phyloP scores from a whole-genome alignment of 1,140 invertebrate genomes.

The Potamilus streckersoni region DNA sequence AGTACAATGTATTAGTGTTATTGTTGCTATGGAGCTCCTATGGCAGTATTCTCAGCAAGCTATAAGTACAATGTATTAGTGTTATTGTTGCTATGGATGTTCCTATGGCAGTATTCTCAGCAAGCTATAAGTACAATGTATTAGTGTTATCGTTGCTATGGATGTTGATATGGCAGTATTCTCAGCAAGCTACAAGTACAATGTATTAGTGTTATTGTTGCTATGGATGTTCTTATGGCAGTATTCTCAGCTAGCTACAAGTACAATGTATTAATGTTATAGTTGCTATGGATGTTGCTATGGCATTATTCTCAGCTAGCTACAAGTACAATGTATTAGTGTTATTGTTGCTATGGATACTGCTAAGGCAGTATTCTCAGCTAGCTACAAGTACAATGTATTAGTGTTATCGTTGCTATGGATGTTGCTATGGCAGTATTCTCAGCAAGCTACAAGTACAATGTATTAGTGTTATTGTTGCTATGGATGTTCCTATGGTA shows the following conservation, averaged over 20 bases:
- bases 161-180: constrained; percentile 76
- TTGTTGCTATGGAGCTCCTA: no score
- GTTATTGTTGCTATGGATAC: no score
- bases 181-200: constrained; percentile 31
- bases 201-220: constrained; percentile 15
- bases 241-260: constrained; percentile 27
- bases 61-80: no score
- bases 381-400: constrained; percentile 39
- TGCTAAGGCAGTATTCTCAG: not conserved
- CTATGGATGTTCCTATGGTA: constrained; percentile 19
- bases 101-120: not conserved
- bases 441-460: constrained; percentile 32
- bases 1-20: no score
- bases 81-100: no score
- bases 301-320: no score
- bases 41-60: not conserved
- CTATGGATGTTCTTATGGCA: constrained; percentile 20
- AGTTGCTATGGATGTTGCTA: no score
- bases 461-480: constrained; percentile 15
- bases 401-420: constrained; percentile 83
- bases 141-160: constrained; percentile 84
- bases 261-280: not conserved
- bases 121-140: constrained; percentile 71
- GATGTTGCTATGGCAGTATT: constrained; percentile 75
- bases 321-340: no score